phyloP scores from a whole-genome alignment of 2,113 vertebrate genomes.

The Scortum barcoo region DNA sequence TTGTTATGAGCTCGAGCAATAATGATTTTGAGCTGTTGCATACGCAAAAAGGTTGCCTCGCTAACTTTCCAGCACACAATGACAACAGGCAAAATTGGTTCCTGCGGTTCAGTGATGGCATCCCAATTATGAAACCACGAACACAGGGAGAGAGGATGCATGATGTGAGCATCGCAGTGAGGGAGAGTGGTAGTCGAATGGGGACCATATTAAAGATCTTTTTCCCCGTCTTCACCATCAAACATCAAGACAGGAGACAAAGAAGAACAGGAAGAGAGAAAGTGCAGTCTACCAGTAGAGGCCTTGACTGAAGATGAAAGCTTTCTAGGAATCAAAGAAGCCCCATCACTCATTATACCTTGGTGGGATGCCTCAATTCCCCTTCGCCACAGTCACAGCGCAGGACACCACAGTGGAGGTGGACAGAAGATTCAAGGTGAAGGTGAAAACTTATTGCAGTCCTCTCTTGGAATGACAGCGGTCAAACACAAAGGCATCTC shows the following conservation, averaged over 20 bases:
- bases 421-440: constrained; percentile 47
- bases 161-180: constrained; percentile 51
- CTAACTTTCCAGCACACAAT: constrained; percentile 50
- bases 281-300: constrained; percentile 72
- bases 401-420: constrained; percentile 39
- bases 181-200: constrained; percentile 59
- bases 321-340: constrained; percentile 78
- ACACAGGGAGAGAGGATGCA: constrained; percentile 42
- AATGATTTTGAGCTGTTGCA: constrained; percentile 71
- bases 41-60: constrained; percentile 45
- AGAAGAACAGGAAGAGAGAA: constrained; percentile 69
- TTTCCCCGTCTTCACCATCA: constrained; percentile 67
- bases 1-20: constrained; percentile 66
- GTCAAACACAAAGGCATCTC: constrained; percentile 23
- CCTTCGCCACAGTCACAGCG: constrained; percentile 47
- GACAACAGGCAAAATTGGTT: constrained; percentile 68
- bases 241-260: constrained; percentile 80
- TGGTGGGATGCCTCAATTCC: constrained; percentile 70
- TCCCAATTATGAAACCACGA: constrained; percentile 72
- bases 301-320: constrained; percentile 83
- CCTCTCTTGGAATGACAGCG: constrained; percentile 12
- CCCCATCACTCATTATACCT: constrained; percentile 79
- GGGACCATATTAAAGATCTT: constrained; percentile 71
- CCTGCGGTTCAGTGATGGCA: constrained; percentile 63
- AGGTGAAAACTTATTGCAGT: constrained; percentile 35